Conservation (phyloP, 2,888 invertebrate genomes). For the Nesidiocoris tenuis region DNA sequence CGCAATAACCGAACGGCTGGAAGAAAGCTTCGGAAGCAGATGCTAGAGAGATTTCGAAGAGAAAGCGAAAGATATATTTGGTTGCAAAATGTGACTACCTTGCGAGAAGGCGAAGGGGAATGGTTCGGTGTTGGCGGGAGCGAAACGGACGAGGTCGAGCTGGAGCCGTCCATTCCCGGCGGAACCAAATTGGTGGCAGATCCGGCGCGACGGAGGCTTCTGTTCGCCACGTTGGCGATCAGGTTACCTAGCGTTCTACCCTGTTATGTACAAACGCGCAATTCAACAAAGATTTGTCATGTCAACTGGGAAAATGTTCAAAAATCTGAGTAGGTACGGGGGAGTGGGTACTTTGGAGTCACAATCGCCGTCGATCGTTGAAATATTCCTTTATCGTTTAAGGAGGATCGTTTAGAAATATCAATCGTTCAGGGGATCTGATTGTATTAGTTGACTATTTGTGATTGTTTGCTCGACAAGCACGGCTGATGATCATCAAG, state of each 20-base stretch:
- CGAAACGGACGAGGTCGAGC: slow-evolving; percentile 55
- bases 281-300: not conserved
- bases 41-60: not conserved
- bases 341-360: too few species aligned
- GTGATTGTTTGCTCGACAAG: too few species aligned
- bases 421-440: too few species aligned
- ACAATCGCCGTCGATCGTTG: too few species aligned
- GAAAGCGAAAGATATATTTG: not conserved
- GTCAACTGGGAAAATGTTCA: not conserved
- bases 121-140: slow-evolving; percentile 75
- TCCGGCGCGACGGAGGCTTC: slow-evolving; percentile 67
- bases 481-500: too few species aligned
- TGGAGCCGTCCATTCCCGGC: slow-evolving; percentile 58
- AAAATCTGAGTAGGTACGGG: not conserved
- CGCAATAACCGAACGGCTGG: too few species aligned
- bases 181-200: slow-evolving; percentile 69
- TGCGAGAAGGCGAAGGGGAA: slow-evolving; percentile 61
- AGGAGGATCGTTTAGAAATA: too few species aligned
- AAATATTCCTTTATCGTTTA: too few species aligned
- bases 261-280: slow-evolving; percentile 15
- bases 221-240: slow-evolving; percentile 54
- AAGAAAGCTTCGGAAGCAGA: slow-evolving; percentile 1
- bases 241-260: slow-evolving; percentile 53
- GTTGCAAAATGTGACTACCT: slow-evolving; percentile 53
- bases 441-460: too few species aligned